Conservation (phyloP, 2,113 vertebrate genomes). For the Neogobius melanostomus region DNA sequence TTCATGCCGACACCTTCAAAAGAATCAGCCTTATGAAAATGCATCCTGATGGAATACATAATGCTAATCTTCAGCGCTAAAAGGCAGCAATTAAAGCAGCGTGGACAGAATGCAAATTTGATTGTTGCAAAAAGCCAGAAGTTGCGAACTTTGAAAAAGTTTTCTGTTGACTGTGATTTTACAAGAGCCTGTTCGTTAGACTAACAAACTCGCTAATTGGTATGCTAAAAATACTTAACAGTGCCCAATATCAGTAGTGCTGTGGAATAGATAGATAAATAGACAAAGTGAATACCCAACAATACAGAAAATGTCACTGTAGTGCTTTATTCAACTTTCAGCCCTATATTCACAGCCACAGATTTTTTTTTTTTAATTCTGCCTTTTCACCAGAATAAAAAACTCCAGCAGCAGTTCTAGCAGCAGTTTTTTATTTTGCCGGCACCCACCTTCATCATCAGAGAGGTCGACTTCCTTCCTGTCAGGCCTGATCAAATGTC, state of each 20-base stretch:
- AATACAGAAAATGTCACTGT: too few relatives aligned
- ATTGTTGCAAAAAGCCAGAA: background rate
- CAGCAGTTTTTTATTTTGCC: background rate
- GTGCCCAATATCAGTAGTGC: too few relatives aligned
- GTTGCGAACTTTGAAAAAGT: too few relatives aligned
- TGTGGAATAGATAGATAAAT: too few relatives aligned
- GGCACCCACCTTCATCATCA: conserved; percentile 18
- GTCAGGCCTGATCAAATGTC: conserved; percentile 27
- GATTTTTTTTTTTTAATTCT: background rate
- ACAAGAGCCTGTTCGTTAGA: background rate
- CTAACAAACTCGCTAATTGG: background rate
- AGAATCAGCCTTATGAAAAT: conserved; percentile 5
- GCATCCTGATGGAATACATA: background rate
- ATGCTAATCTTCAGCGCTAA: background rate
- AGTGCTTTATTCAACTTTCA: background rate
- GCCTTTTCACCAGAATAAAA: conserved; percentile 3
- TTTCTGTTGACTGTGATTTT: too few relatives aligned
- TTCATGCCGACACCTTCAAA: background rate
- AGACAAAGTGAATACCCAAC: too few relatives aligned
- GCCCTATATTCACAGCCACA: too few relatives aligned
- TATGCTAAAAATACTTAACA: background rate
- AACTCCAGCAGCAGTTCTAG: background rate
- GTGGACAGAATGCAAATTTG: background rate
- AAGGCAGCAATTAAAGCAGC: background rate
- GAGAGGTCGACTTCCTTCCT: conserved; percentile 25